Evolutionary conservation across 2,888 invertebrate species (phyloP).

Genomic region (Neoscelio sp.): DNA sequence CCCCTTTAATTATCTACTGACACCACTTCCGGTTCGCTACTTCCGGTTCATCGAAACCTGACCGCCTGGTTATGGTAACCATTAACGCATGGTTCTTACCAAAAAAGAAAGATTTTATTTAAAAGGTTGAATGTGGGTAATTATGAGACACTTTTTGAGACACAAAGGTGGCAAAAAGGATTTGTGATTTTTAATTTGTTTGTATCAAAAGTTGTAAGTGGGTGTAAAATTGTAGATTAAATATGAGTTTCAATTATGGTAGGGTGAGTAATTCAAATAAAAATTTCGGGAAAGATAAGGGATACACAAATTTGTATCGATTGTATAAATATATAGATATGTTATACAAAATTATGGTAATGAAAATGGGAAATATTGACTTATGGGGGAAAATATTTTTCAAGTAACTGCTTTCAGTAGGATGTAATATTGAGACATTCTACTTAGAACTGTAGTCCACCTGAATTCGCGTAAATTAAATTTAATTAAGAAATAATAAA

Average conservation of each 20-base stretch:
- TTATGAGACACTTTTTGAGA: no score
- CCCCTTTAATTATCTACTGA: slow-evolving; percentile 1
- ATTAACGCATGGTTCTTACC: not conserved
- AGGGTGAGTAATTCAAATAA: no score
- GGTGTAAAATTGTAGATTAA: no score
- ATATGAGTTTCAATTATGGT: no score
- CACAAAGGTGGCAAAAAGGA: no score
- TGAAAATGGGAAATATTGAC: slow-evolving; percentile 31
- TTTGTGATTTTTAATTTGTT: no score
- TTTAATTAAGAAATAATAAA: slow-evolving; percentile 24
- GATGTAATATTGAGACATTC: slow-evolving; percentile 62
- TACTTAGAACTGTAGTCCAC: slow-evolving; percentile 55
- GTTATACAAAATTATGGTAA: not conserved
- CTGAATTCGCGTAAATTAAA: slow-evolving; percentile 52
- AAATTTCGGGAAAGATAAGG: no score
- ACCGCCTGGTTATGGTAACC: slow-evolving; percentile 43
- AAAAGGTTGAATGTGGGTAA: slow-evolving; percentile 26
- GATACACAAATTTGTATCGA: no score
- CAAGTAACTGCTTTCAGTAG: no score
- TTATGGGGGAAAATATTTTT: no score
- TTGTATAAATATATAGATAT: no score
- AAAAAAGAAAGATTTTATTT: slow-evolving; percentile 12
- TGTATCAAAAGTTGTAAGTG: no score
- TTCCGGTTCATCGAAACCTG: not conserved
- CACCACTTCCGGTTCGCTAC: not conserved